Base-by-base conservation (phyloP, 2,888 invertebrate genomes). In the Xanthorhoe spadicearia region DNA sequence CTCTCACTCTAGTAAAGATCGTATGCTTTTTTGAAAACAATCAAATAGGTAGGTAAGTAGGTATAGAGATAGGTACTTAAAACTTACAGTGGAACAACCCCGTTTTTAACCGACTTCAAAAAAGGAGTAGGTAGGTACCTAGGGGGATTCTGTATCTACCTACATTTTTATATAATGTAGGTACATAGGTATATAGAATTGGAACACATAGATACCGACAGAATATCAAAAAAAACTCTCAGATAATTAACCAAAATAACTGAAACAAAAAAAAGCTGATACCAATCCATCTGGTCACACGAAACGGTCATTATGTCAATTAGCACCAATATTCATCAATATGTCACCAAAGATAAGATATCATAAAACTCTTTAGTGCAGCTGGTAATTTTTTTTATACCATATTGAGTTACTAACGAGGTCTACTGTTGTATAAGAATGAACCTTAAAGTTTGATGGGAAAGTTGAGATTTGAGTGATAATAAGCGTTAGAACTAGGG, bases 301-400 rank as follows among this genome's bases (percentile, higher is more conserved):
- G 72, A 74, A 82, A 75, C 74, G 75, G 59, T 72, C 73, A 77
- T 80, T 81, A 73, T 79, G 80, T 81, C 84, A 84, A 87, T 86
- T 86, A 86, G 76, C 70, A 69, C 72, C 69, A 61, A 78, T 76
- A 67, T 73, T 72, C 74, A 76, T 74, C 77, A 78, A 81, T 78
- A 77, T 79, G 80, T 81, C 75, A 76, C 73, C 71, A 63, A 66
- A 66, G 86, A 85, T 84, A 83, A 85, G 83, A 82, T 80, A 73
- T 71, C n/a, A n/a, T n/a, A n/a, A n/a, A n/a, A n/a, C 72, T 72
- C 77, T 79, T 74, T 77, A 71, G 63, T 59, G 69, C 65, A 52
- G 84, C 80, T 85, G 85, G 77, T 78, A 63, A 66, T 69, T 68
- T 76, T 77, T 78, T 78, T 80, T 79, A 70, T 72, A 70, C 63